Evolutionary conservation across 1,140 invertebrate species (phyloP), one percentile per base, ranked within the genome.

Genomic region (Ceratina australensis): DNA sequence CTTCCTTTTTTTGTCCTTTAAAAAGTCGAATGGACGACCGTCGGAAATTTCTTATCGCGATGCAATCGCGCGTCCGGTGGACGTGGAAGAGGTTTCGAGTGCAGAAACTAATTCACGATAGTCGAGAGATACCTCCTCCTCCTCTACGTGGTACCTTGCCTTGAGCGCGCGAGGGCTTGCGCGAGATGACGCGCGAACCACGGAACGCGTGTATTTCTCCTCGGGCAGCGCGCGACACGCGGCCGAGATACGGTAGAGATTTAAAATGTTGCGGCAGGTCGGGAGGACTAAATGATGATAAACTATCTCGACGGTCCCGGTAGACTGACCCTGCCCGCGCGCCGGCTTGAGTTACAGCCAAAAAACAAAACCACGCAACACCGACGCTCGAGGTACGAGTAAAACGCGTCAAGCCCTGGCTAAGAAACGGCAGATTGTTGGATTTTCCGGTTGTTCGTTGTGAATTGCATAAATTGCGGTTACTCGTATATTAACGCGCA

Each of bases 251-350:
- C 33, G 33, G 87, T 87, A 89, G 88, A 92, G 89, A 90, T 92
- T 92, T 91, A 90, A 92, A 92, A 91, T 90, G 88, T 92, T 91
- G 86, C 87, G 87, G 89, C 86, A 91, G 90, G 90, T 91, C 88
- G 86, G 83, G 80, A 80, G 82, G 86, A 87, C 89, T 90, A 91
- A 91, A 90, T 87, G 90, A 92, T 92, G 90, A 92, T 92, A 91
- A 92, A 92, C 91, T 91, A 91, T 90, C 88, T 87, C 83, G 83
- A 77, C 83, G 87, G 87, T 80, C 85, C 84, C 89, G 83, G 85
- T 88, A 79, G 84, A 84, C 89, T 89, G 89, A 89, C 87, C 89
- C 89, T 78, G 82, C 81, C 33, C n/a, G 52, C 52, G 63, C 75
- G 69, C 72, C 82, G 75, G 79, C 76, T 89, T 87, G 86, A 91